A percentile compares a stretch with the other conserved stretches of the same genome.
phyloP scores from a whole-genome alignment of 2,888 invertebrate genomes.

The Trachelus iudaicus region DNA sequence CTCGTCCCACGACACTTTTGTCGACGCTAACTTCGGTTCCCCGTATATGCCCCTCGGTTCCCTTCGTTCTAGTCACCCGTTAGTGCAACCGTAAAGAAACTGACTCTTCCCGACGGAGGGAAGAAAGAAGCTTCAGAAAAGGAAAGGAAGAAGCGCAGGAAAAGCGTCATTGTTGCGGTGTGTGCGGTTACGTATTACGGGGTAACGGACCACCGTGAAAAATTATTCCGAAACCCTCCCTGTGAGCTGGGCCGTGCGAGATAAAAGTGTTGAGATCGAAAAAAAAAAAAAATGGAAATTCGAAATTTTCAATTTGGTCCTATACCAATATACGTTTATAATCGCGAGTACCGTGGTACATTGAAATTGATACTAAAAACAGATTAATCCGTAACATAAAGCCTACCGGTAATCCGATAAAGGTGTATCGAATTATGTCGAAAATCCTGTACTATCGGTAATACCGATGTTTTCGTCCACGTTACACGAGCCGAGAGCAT shows the following conservation, averaged over 20 bases:
- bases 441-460: not conserved
- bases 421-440: not conserved
- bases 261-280: not conserved
- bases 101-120: not conserved
- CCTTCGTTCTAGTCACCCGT: not conserved
- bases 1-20: slow-evolving; percentile 1
- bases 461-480: not conserved
- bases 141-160: not conserved
- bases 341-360: not conserved
- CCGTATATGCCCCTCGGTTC: not conserved
- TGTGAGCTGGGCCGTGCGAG: rapidly evolving
- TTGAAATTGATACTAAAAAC: not conserved
- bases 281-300: not conserved
- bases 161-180: slow-evolving; percentile 3
- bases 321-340: not conserved
- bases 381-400: not conserved
- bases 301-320: not conserved
- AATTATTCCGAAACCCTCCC: not conserved
- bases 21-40: not conserved
- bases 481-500: not conserved
- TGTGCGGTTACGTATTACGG: not conserved
- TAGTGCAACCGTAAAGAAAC: not conserved
- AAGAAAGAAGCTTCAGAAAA: not conserved
- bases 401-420: not conserved
- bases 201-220: not conserved